phyloP scores from a whole-genome alignment of 2,888 invertebrate genomes.

The Neoaliturus tenellus region DNA sequence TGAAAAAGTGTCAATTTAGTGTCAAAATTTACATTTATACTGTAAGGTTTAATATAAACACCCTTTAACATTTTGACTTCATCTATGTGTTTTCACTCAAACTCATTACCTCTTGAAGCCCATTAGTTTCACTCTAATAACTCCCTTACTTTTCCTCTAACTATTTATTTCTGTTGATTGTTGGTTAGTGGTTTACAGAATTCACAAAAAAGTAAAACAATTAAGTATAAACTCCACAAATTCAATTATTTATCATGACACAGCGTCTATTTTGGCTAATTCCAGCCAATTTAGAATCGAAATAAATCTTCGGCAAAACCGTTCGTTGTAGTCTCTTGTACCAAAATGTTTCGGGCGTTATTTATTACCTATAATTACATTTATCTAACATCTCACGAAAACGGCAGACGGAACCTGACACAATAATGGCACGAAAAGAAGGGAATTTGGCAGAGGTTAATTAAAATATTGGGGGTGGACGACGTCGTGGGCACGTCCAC shows the following conservation, averaged over 20 bases:
- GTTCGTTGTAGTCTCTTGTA: background rate
- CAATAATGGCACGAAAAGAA: background rate
- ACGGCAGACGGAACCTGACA: constrained; percentile 9
- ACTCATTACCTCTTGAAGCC: too few relatives aligned
- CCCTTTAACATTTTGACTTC: too few relatives aligned
- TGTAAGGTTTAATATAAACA: too few relatives aligned
- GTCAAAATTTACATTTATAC: too few relatives aligned
- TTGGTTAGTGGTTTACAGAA: too few relatives aligned
- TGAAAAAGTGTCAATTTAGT: too few relatives aligned
- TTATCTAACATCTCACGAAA: background rate
- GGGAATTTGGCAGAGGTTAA: constrained; percentile 18
- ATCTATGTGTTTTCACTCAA: too few relatives aligned
- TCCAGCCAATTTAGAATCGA: background rate
- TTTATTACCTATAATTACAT: background rate
- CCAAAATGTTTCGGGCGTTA: background rate
- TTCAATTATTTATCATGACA: background rate
- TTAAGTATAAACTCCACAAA: too few relatives aligned
- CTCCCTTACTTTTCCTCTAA: too few relatives aligned
- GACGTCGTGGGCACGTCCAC: background rate
- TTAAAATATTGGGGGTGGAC: constrained; percentile 7
- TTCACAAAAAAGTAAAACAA: too few relatives aligned
- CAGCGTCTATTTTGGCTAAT: background rate
- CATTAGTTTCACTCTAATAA: too few relatives aligned
- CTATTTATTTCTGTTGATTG: too few relatives aligned
- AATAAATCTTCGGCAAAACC: background rate